phyloP scores from a whole-genome alignment of 2,888 invertebrate species.

The Plagiodera versicolora region DNA sequence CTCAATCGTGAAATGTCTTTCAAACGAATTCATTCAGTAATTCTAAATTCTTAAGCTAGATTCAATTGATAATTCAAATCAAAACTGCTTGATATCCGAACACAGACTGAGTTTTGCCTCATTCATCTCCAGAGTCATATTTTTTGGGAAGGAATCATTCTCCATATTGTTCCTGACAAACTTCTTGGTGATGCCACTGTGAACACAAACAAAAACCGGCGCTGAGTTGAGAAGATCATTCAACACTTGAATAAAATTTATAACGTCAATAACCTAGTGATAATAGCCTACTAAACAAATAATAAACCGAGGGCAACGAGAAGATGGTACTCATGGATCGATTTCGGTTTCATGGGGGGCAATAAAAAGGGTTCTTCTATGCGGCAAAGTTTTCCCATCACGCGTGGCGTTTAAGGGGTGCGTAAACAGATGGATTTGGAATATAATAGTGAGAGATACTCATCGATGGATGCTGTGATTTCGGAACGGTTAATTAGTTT shows the following conservation, averaged over 20 bases:
- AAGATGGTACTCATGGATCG: constrained; percentile 23
- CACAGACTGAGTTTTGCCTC: too few relatives aligned
- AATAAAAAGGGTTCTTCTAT: constrained; percentile 32
- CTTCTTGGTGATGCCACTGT: constrained; percentile 3
- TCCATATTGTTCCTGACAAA: neutral
- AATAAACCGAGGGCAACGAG: constrained; percentile 25
- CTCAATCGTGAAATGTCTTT: too few relatives aligned
- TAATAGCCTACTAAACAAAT: constrained; percentile 32
- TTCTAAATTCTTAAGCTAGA: too few relatives aligned
- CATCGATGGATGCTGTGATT: constrained; percentile 34
- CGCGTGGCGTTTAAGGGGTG: constrained; percentile 35
- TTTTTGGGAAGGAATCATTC: too few relatives aligned
- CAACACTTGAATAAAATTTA: constrained; percentile 36
- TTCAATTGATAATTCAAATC: too few relatives aligned
- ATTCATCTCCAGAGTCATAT: too few relatives aligned
- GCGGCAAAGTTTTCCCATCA: constrained; percentile 34
- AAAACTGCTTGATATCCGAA: too few relatives aligned
- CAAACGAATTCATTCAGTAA: too few relatives aligned
- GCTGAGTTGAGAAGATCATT: constrained; percentile 20
- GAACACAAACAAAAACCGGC: constrained; percentile 23
- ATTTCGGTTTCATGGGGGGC: constrained; percentile 23
- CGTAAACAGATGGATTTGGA: constrained; percentile 27
- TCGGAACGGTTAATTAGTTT: constrained; percentile 29
- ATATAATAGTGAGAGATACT: constrained; percentile 31
- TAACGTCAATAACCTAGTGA: constrained; percentile 34